Conservation (phyloP, 2,797 vertebrate genomes). For the Pangasius sanitwongsei region DNA sequence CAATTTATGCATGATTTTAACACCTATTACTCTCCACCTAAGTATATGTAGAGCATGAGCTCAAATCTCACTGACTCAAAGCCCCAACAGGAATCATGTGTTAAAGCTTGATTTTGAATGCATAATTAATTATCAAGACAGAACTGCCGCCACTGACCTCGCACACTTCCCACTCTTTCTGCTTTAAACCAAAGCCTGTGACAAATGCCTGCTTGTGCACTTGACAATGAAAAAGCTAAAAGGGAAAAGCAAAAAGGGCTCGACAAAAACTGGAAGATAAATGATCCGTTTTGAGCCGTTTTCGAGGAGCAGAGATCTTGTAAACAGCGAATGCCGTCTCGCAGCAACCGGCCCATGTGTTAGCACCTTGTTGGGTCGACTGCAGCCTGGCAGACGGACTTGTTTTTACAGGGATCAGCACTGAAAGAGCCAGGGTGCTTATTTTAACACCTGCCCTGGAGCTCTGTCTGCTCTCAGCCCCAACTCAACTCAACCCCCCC, state of each 20-base stretch:
- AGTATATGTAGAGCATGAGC: slow-evolving; percentile 38
- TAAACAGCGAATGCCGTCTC: slow-evolving; percentile 83
- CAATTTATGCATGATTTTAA: slow-evolving; percentile 27
- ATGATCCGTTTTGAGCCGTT: slow-evolving; percentile 81
- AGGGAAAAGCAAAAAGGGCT: slow-evolving; percentile 2
- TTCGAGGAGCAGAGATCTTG: slow-evolving; percentile 74
- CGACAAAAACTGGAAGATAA: slow-evolving; percentile 62
- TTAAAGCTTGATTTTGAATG: slow-evolving; percentile 37
- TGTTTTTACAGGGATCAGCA: slow-evolving; percentile 80
- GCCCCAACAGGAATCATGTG: slow-evolving; percentile 30
- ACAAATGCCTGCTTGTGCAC: slow-evolving; percentile 36
- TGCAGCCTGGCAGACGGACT: slow-evolving; percentile 75
- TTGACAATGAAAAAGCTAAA: slow-evolving; percentile 56
- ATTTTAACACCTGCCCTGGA: slow-evolving; percentile 83
- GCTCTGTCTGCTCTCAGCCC: slow-evolving; percentile 75
- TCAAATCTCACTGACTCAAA: slow-evolving; percentile 26
- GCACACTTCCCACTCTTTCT: slow-evolving; percentile 36
- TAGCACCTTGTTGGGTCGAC: slow-evolving; percentile 76
- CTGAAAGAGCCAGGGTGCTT: slow-evolving; percentile 76
- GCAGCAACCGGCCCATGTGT: slow-evolving; percentile 74
- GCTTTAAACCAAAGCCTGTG: slow-evolving; percentile 41
- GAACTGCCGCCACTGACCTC: slow-evolving; percentile 40
- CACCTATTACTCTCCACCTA: slow-evolving; percentile 18
- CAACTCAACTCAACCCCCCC: slow-evolving; percentile 60
- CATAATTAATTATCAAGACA: slow-evolving; percentile 48